Evolutionary conservation across 2,888 invertebrate species (phyloP).

Genomic region (Eupithecia vulgata): DNA sequence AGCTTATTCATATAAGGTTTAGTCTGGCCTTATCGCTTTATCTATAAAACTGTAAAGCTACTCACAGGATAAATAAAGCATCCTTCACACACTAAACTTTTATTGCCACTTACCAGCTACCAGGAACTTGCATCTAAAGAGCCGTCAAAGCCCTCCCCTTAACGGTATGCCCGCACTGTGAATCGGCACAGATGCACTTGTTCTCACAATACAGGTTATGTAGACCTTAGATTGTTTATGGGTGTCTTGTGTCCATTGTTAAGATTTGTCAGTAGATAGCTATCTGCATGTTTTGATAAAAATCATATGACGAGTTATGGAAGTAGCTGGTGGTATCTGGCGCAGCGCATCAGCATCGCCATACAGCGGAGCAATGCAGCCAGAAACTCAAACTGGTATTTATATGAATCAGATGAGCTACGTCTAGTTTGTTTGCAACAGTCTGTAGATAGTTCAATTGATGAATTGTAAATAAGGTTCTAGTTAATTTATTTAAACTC

Average conservation of each 20-base stretch:
- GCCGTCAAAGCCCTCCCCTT: constrained; percentile 49
- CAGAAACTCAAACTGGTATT: too few species aligned
- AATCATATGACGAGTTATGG: too few species aligned
- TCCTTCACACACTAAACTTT: constrained; percentile 35
- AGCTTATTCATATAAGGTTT: not conserved
- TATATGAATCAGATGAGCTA: too few species aligned
- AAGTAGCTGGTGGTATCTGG: too few species aligned
- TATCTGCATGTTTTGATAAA: too few species aligned
- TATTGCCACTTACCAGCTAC: constrained; percentile 40
- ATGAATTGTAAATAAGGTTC: too few species aligned
- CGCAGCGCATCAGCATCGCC: too few species aligned
- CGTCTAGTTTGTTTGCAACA: too few species aligned
- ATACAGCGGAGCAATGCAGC: too few species aligned
- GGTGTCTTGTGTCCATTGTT: not conserved
- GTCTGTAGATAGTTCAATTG: too few species aligned
- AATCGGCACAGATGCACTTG: not conserved
- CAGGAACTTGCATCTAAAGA: constrained; percentile 38
- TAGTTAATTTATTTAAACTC: too few species aligned
- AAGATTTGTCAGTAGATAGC: not conserved
- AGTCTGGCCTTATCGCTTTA: not conserved
- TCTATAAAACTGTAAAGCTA: constrained; percentile 5
- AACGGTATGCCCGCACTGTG: constrained; percentile 38
- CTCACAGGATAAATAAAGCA: constrained; percentile 15
- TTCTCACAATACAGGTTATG: not conserved
- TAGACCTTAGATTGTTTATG: not conserved